phyloP scores from a whole-genome alignment of 2,113 vertebrate species.

The Odontophorus gujanensis region DNA sequence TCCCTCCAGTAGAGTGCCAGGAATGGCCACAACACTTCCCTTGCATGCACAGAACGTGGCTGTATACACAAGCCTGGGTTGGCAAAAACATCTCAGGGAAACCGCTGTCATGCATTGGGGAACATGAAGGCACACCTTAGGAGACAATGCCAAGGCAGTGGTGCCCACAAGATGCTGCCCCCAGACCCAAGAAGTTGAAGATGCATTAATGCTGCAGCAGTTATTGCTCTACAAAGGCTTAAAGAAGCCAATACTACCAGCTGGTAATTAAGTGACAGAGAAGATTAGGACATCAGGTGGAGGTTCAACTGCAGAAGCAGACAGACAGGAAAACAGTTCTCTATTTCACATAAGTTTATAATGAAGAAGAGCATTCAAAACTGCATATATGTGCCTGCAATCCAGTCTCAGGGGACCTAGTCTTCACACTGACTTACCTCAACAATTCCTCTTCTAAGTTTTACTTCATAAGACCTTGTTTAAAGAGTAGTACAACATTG shows the following conservation, averaged over 20 bases:
- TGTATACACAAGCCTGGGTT: rapidly evolving
- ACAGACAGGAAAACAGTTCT: background rate
- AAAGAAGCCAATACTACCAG: rapidly evolving
- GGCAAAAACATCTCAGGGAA: rapidly evolving
- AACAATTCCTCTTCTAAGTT: background rate
- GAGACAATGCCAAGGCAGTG: background rate
- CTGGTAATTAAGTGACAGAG: background rate
- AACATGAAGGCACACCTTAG: rapidly evolving
- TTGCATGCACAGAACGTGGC: rapidly evolving
- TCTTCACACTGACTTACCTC: background rate
- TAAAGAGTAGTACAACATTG: background rate
- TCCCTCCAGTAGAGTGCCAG: background rate
- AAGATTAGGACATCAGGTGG: background rate
- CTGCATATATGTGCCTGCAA: rapidly evolving
- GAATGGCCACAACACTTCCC: rapidly evolving
- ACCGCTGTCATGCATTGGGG: too few relatives aligned
- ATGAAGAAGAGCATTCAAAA: rapidly evolving
- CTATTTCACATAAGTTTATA: rapidly evolving
- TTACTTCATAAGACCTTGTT: background rate
- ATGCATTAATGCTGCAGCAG: rapidly evolving
- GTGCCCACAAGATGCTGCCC: background rate
- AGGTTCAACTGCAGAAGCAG: background rate
- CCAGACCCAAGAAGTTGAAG: rapidly evolving
- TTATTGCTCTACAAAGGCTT: background rate
- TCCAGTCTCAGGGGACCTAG: background rate